These are phyloP conservation scores for Hemistola chrysoprasaria DNA, from an alignment of 2,888 invertebrate genomes.

Conservation along the genomic window DNA sequence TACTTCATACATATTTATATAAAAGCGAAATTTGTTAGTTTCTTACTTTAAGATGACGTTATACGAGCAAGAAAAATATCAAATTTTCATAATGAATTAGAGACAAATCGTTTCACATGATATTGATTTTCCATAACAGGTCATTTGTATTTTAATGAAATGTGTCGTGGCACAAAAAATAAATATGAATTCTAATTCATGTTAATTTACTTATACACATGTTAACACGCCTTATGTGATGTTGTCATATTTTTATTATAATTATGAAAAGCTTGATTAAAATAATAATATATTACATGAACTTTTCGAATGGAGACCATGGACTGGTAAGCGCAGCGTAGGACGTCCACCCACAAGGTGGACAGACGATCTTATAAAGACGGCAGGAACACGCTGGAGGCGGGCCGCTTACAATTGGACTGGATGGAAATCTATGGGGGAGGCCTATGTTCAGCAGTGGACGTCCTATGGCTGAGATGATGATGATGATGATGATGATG, in stretches of 20 bases:
- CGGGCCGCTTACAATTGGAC: too few species aligned
- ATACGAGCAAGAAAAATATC: slow-evolving; percentile 5
- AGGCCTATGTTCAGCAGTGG: too few species aligned
- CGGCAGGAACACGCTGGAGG: too few species aligned
- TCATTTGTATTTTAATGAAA: slow-evolving; percentile 4
- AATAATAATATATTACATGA: too few species aligned
- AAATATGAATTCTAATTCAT: slow-evolving; percentile 15
- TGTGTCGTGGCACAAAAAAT: not conserved
- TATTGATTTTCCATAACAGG: slow-evolving; percentile 6
- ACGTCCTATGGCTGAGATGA: too few species aligned
- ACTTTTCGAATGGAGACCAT: too few species aligned
- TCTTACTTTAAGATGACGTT: slow-evolving; percentile 13
- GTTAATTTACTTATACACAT: slow-evolving; percentile 13
- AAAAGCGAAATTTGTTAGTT: slow-evolving; percentile 39
- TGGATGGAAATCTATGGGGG: too few species aligned
- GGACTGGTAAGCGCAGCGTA: too few species aligned
- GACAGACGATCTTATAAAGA: too few species aligned
- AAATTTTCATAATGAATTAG: slow-evolving; percentile 1
- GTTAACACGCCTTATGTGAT: slow-evolving; percentile 43
- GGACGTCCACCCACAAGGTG: too few species aligned
- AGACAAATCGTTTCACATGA: slow-evolving; percentile 5
- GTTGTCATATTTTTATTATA: slow-evolving; percentile 38
- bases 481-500: too few species aligned
- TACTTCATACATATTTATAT: slow-evolving; percentile 75
- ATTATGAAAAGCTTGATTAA: too few species aligned